A percentile compares a stretch with the other conserved stretches of the same genome.
phyloP scores from a whole-genome alignment of 2,113 vertebrate species.

The Chiloscyllium plagiosum region DNA sequence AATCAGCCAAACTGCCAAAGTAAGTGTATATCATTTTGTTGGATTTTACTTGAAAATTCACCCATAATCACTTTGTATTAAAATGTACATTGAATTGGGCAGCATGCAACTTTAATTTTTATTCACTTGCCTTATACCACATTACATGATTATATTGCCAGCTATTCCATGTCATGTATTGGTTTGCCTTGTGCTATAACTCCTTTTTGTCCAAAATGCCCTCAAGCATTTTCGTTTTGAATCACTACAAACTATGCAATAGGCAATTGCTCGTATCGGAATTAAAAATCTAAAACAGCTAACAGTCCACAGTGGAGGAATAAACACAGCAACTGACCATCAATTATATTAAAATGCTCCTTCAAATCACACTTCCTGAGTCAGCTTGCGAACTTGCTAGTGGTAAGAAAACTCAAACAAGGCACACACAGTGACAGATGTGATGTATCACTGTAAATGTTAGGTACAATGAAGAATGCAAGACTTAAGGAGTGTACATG shows the following conservation, averaged over 20 bases:
- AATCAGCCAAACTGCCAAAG: background rate
- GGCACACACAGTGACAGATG: background rate
- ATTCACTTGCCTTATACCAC: background rate
- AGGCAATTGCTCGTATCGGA: constrained; percentile 14
- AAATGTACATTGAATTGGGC: constrained; percentile 11
- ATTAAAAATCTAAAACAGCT: constrained; percentile 26
- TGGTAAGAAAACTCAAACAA: background rate
- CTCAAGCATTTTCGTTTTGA: background rate
- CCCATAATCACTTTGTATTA: constrained; percentile 15
- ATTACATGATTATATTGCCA: constrained; percentile 29
- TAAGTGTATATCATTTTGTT: constrained; percentile 6
- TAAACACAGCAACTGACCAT: background rate
- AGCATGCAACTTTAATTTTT: constrained; percentile 32
- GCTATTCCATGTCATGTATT: background rate
- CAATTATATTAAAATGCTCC: background rate
- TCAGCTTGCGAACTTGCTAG: background rate
- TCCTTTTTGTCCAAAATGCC: constrained; percentile 31
- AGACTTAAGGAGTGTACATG: background rate
- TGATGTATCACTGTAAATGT: background rate
- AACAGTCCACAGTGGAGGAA: constrained; percentile 15
- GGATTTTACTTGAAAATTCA: background rate
- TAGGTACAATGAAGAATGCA: background rate
- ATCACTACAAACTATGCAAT: background rate
- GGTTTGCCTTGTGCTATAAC: constrained; percentile 17
- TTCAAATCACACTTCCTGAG: background rate